A percentile compares a stretch with the other conserved stretches of the same genome.
These are phyloP conservation scores for Adelphocoris suturalis DNA, from an alignment of 2,888 invertebrate genomes.

Conservation along the genomic window DNA sequence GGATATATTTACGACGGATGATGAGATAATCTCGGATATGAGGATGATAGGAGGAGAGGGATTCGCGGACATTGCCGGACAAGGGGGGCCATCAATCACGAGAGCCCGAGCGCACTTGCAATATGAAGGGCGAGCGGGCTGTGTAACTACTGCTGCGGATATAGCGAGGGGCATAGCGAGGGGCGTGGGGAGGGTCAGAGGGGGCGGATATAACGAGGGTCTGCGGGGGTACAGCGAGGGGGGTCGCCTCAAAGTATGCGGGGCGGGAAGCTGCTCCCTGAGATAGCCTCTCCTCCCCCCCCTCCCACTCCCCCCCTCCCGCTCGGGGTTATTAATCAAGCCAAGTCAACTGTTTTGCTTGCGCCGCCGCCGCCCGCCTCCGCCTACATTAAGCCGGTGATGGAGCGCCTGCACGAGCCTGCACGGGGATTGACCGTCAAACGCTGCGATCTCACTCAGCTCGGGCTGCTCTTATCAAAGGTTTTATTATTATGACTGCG, in stretches of 20 bases:
- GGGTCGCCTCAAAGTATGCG: not conserved
- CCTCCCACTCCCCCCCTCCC: not conserved
- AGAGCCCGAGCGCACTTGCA: not conserved
- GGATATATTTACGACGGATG: conserved; percentile 8
- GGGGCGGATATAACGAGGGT: too few relatives aligned
- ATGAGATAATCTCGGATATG: conserved; percentile 42
- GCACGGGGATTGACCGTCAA: not conserved
- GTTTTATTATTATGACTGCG: not conserved
- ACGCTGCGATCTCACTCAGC: conserved; percentile 36
- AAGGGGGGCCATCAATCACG: conserved; percentile 12
- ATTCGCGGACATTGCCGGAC: not conserved
- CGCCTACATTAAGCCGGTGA: not conserved
- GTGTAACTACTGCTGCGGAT: not conserved
- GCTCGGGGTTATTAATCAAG: conserved; percentile 43
- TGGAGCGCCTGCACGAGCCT: not conserved
- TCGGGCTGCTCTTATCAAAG: conserved; percentile 3
- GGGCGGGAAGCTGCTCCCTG: too few relatives aligned
- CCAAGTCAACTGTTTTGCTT: conserved; percentile 50
- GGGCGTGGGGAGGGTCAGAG: too few relatives aligned
- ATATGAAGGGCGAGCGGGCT: not conserved
- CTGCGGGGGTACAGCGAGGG: too few relatives aligned
- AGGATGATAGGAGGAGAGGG: not conserved
- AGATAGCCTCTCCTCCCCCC: too few relatives aligned
- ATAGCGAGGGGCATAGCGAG: too few relatives aligned
- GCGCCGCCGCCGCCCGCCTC: not conserved